Evolutionary conservation across 2,888 invertebrate species (phyloP), one percentile per base, ranked within the genome.

Genomic region (Netelia fuscicornis): DNA sequence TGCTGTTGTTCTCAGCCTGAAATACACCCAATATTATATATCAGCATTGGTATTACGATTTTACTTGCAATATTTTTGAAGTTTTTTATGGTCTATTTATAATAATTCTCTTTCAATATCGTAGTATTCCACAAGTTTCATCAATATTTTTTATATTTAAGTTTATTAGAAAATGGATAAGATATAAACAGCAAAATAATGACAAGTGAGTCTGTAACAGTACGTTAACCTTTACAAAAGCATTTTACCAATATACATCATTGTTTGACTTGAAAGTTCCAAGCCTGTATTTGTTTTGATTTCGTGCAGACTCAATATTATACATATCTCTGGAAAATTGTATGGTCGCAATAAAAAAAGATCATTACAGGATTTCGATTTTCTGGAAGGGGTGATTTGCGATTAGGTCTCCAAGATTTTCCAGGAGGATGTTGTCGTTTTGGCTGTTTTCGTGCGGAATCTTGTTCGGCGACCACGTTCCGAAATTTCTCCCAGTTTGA

Each of bases 401-500:
- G 76, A 25, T 68, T 78, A 0, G 81, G 85, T 70, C 77, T 83
- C 23, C 67, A 62, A 10, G 80, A 37, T 42, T 78, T 86, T 23
- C 78, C 79, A 65, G 82, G 83, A 25, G 70, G 30, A 9, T 85
- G 71, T 13, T 87, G 87, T 42, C 80, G 86, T 70, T 85, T 87
- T 2, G 82, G 20, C 8, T 83, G 76, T 54, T 88, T 80, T n/a
- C 83, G 77, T 0, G 77, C 8, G 0, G 83, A 9, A 13, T 77
- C 5, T 64, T 86, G 30, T 13, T 81, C 84, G 13, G 62, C 79
- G 6, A 91, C 84, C 25, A 90, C 71, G 67, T 75, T 88, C 71
- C 90, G 91, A 71, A 87, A 93, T 68, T 88, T 91, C 54, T 92
- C 89, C 93, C 93, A 93, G 86, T 93, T 93, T 3, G 90, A 89